Evolutionary conservation across 1,140 invertebrate species (phyloP), one percentile per base, ranked within the genome.

Genomic region (Diuraphis noxia): DNA sequence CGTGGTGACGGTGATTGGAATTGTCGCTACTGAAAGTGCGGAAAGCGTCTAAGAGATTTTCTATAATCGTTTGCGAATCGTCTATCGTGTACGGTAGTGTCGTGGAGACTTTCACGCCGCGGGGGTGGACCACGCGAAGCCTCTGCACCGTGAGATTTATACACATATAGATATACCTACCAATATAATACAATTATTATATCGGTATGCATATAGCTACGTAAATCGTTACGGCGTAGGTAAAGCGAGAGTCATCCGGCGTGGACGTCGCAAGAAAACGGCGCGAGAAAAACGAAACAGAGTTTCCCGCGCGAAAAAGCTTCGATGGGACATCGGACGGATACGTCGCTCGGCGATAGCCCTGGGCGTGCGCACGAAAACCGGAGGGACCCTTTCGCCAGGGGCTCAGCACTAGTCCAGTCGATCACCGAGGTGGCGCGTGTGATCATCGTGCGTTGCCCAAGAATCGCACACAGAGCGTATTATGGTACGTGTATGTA

Each of bases 251-350:
- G 13, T 56, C 52, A 30, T 56, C 52, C 0, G 25, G 52, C 21
- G 8, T 25, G 52, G 25, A 56, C 41, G 43, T 1, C 2, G 25
- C 4, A 10, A 56, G 8, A 8, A 17, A 17, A 72, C n/a, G 63
- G n/a, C n/a, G 21, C 19, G 21, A 40, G 10, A 30, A 82, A 82
- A 41, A n/a, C 30, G 38, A 41, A 82, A 19, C 13, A 30, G 81
- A 82, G 82, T 85, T 85, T 85, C 82, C 82, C 82, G 82, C 81
- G 81, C 82, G 82, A 85, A 85, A 46, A 85, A 21, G 79, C 56
- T 17, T 82, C 30, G 23, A 25, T 13, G 25, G 38, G 38, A 82
- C 79, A 38, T 38, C 21, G 81, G 38, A 46, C 41, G 82, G 81
- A 41, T 13, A 17, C 40, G 40, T 82, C 30, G 30, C 30, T 82